Conservation (phyloP, 1,140 invertebrate species). For the Penaeus indicus region DNA sequence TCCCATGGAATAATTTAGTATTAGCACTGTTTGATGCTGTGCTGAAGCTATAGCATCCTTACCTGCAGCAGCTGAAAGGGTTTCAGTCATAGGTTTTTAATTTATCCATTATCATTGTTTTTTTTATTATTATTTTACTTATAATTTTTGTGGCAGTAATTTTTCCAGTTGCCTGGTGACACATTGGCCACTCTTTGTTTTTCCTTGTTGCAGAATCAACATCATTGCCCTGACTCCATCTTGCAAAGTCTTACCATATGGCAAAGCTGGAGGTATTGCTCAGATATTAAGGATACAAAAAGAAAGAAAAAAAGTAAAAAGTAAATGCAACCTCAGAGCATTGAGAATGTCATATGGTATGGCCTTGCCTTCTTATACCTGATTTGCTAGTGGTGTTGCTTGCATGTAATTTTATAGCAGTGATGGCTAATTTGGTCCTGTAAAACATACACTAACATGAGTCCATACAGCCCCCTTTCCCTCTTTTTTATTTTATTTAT, state of each 20-base stretch:
- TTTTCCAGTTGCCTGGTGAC: constrained; percentile 60
- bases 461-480: constrained; percentile 41
- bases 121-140: constrained; percentile 22
- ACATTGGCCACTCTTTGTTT: constrained; percentile 57
- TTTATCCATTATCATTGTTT: constrained; percentile 10
- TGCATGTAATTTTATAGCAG: constrained; percentile 61
- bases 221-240: constrained; percentile 53
- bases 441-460: constrained; percentile 60
- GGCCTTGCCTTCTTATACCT: constrained; percentile 52
- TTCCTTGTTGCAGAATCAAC: constrained; percentile 31
- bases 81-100: constrained; percentile 52
- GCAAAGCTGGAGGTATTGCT: neutral
- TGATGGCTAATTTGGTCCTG: constrained; percentile 63
- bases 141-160: neutral
- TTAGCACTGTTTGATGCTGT: constrained; percentile 61
- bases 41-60: constrained; percentile 62
- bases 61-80: constrained; percentile 59
- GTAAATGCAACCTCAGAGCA: neutral
- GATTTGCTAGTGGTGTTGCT: constrained; percentile 64
- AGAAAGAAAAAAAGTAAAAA: neutral
- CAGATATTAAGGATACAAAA: neutral
- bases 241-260: constrained; percentile 58
- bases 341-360: constrained; percentile 52
- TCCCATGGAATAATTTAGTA: constrained; percentile 61
- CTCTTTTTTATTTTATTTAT: constrained; percentile 31